Evolutionary conservation across 2,888 invertebrate genomes (phyloP).

Genomic region (Eudasyphora cyanicolor): DNA sequence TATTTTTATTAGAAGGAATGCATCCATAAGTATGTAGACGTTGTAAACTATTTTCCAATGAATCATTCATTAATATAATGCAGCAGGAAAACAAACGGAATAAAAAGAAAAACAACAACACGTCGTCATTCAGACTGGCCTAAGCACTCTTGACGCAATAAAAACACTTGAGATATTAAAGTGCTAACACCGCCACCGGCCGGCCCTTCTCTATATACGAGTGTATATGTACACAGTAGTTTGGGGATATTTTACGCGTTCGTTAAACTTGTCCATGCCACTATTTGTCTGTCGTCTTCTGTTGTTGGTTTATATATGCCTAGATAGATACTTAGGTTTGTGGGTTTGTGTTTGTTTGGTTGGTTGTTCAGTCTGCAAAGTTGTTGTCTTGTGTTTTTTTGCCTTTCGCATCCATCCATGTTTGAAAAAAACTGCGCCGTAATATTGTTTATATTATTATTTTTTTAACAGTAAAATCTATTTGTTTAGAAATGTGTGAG

Average conservation of each 20-base stretch:
- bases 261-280: slow-evolving; percentile 37
- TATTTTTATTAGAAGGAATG: too few species aligned
- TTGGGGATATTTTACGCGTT: slow-evolving; percentile 10
- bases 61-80: not conserved
- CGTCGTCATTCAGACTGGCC: slow-evolving; percentile 12
- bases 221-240: too few species aligned
- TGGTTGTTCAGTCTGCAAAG: not conserved
- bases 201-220: too few species aligned
- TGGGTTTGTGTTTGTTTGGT: not conserved
- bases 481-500: slow-evolving; percentile 2
- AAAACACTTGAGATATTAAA: slow-evolving; percentile 25
- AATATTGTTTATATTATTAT: slow-evolving; percentile 17
- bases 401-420: not conserved
- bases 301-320: too few species aligned
- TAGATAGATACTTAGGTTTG: not conserved
- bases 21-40: too few species aligned
- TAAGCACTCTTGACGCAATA: slow-evolving; percentile 13
- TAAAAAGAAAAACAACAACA: slow-evolving; percentile 11
- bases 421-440: slow-evolving; percentile 34
- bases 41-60: not conserved
- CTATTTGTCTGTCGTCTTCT: slow-evolving; percentile 18
- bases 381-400: not conserved
- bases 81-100: too few species aligned
- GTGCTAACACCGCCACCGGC: not conserved
- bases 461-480: not conserved